A percentile compares a stretch with the other conserved stretches of the same genome.
Conservation (phyloP, 2,113 vertebrate species). For the Heterotis niloticus region DNA sequence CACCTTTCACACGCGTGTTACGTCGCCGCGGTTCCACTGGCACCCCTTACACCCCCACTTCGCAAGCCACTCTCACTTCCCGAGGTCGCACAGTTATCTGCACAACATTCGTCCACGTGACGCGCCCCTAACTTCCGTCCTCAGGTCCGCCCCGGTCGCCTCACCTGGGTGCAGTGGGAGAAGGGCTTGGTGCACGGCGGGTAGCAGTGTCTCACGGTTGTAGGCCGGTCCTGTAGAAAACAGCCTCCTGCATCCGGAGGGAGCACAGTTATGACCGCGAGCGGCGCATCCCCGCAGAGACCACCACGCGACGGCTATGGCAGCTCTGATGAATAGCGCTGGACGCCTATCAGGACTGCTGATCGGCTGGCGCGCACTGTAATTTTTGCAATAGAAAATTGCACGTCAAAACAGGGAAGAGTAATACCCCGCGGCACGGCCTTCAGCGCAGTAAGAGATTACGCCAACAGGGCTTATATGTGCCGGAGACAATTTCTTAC, state of each 20-base stretch:
- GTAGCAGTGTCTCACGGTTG: slow-evolving; percentile 76
- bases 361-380: slow-evolving; percentile 54
- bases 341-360: slow-evolving; percentile 49
- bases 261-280: slow-evolving; percentile 43
- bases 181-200: slow-evolving; percentile 90
- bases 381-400: slow-evolving; percentile 26
- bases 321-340: slow-evolving; percentile 58
- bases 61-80: no score
- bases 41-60: no score
- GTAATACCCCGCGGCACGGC: not conserved
- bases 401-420: slow-evolving; percentile 13
- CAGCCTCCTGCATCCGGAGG: slow-evolving; percentile 75
- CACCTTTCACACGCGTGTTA: no score
- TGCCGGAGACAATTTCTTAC: not conserved
- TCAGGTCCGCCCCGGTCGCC: not conserved
- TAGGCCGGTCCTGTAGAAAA: slow-evolving; percentile 72
- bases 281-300: slow-evolving; percentile 46
- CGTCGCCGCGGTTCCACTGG: no score
- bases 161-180: slow-evolving; percentile 95
- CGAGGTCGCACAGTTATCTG: no score
- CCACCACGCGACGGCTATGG: slow-evolving; percentile 56
- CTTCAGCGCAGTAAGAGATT: slow-evolving; percentile 3
- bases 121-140: not conserved
- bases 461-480: not conserved
- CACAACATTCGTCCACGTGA: no score